Evolutionary conservation across 2,797 vertebrate genomes (phyloP), one percentile per base, ranked within the genome.

Genomic region (Lagodon rhomboides): DNA sequence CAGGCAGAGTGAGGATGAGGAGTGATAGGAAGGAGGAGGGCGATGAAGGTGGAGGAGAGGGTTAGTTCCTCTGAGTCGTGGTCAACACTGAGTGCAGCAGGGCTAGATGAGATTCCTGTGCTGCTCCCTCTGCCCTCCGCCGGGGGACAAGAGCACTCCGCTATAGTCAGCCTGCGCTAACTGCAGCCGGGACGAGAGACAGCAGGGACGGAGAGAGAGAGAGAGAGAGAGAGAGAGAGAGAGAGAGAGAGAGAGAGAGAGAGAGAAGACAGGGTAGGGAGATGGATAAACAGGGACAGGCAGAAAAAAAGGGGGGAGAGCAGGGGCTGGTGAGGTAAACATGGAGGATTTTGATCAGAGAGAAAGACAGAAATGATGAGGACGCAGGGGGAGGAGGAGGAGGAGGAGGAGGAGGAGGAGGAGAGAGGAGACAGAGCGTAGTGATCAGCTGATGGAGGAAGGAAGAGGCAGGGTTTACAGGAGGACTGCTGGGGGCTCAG

Each of bases 31-130:
- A 53, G 58, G 67, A 34, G 34, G 55, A 73, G 59, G 67, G 49
- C 17, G 63, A 82, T 49, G 65, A 66, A 23, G 43, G 60, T 68
- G 44, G 65, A 81, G 59, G 73, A 73, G 43, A 75, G 73, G 67
- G 67, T 22, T 67, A 76, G 83, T 50, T 86, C 79, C 80, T 77
- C 71, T 71, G 80, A 81, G 88, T 89, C 86, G 84, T 54, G 79
- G 75, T 87, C 85, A 86, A 90, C 80, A 89, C 74, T 85, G 87
- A 89, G 85, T 69, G 77, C 22, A 77, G 81, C 51, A 54, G 84
- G 82, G 80, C 87, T 89, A 73, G 88, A 93, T 82, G 58, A 90
- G 85, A 88, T 82, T 88, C 85, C 86, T 81, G 71, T 27, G 85
- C 86, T 73, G 86, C 80, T 89, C 65, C 66, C 68, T 77, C 67